Evolutionary conservation across 2,888 invertebrate genomes (phyloP), one percentile per base, ranked within the genome.

Genomic region (Lathronympha strigana): DNA sequence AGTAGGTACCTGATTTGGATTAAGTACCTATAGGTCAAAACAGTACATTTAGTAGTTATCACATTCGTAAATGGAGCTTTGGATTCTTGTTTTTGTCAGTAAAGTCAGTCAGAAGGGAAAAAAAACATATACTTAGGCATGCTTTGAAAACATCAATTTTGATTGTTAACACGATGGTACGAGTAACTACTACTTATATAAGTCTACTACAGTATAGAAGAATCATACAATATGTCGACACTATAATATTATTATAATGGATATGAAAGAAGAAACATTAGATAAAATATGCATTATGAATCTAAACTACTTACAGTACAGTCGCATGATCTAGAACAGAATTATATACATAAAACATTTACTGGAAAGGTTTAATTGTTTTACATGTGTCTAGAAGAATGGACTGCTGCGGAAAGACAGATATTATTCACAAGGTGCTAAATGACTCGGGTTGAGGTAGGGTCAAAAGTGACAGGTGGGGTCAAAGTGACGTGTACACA

Each of bases 401-500:
- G 76, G 72, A 74, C 73, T 76, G 80, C 78, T 82, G 83, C 80
- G 80, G 82, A 82, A 85, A 76, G 84, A 89, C 74, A 87, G 86
- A 76, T 82, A 87, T 91, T 91, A 92, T 91, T 92, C 90, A 92
- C 91, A 90, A 85, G 82, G 91, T 91, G 91, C 91, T 81, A 82
- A 47, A 87, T 88, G 87, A 84, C 77, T 83, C 84, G 78, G 84
- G 79, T 73, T 76, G 75, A 75, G 81, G 73, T 76, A 76, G 72
- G 79, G 69, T 61, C 64, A 36, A 23, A 45, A 64, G 64, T 64
- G 64, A 68, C 67, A 69, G 64, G 75, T 76, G 80, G 73, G 81
- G 70, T 66, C 66, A 58, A 68, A 74, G 72, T 74, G 71, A 76
- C 74, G 84, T 85, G 81, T 82, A 84, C 76, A 79, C 70, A 76